Evolutionary conservation across 2,888 invertebrate species (phyloP).

Genomic region (Tenthredo mesomela): DNA sequence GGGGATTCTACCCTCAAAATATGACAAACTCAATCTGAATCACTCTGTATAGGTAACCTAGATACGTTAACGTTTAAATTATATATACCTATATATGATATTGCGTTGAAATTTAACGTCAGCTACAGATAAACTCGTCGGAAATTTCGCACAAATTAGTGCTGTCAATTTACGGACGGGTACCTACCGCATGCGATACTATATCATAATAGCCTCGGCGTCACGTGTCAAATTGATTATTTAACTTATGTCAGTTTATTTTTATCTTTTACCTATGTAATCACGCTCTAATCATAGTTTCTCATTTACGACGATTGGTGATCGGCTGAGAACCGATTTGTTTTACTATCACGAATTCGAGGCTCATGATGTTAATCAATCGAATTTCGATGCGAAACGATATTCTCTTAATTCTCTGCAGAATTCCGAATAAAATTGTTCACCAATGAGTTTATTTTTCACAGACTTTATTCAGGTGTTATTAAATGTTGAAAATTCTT

Average conservation of each 20-base stretch:
- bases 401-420: no score
- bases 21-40: no score
- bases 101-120: background rate
- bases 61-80: background rate
- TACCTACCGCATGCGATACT: background rate
- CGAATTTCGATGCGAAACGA: no score
- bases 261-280: background rate
- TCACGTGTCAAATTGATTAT: conserved; percentile 40
- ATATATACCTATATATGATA: background rate
- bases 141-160: conserved; percentile 20
- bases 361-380: background rate
- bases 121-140: conserved; percentile 29
- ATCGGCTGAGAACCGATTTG: background rate
- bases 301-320: background rate
- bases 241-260: conserved; percentile 11
- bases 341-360: background rate
- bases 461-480: no score
- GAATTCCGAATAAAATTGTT: no score
- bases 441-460: no score
- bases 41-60: background rate
- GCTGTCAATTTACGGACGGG: conserved; percentile 27
- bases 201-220: background rate
- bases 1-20: no score
- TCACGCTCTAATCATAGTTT: background rate
- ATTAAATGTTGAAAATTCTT: no score